Evolutionary conservation across 1,140 invertebrate genomes (phyloP).

Genomic region (Anastrepha obliqua): DNA sequence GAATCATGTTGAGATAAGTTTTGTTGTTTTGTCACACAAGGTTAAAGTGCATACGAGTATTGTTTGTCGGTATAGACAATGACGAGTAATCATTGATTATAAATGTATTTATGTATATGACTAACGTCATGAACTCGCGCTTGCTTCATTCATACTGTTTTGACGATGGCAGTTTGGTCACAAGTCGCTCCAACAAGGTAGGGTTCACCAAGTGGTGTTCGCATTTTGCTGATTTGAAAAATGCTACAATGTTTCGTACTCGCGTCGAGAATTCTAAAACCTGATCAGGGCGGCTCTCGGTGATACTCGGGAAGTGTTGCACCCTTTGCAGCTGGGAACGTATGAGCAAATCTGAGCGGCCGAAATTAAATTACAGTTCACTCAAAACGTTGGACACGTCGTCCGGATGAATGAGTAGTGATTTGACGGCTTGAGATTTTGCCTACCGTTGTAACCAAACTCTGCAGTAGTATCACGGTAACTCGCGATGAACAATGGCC

Average conservation of each 20-base stretch:
- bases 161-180: background rate
- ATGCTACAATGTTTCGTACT: constrained; percentile 14
- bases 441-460: background rate
- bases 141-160: constrained; percentile 10
- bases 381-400: background rate
- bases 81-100: too few species aligned
- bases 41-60: too few species aligned
- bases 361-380: background rate
- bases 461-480: background rate
- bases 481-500: background rate
- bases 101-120: too few species aligned
- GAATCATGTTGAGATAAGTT: too few species aligned
- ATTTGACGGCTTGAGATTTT: background rate
- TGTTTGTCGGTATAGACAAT: too few species aligned
- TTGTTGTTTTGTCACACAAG: too few species aligned
- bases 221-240: background rate
- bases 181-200: background rate
- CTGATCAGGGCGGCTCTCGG: background rate
- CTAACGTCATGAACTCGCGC: background rate
- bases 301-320: background rate
- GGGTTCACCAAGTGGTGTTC: background rate
- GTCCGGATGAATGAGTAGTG: background rate
- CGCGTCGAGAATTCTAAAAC: background rate
- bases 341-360: background rate
- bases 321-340: background rate